phyloP scores from a whole-genome alignment of 2,888 invertebrate genomes.

The Morpho achilles region DNA sequence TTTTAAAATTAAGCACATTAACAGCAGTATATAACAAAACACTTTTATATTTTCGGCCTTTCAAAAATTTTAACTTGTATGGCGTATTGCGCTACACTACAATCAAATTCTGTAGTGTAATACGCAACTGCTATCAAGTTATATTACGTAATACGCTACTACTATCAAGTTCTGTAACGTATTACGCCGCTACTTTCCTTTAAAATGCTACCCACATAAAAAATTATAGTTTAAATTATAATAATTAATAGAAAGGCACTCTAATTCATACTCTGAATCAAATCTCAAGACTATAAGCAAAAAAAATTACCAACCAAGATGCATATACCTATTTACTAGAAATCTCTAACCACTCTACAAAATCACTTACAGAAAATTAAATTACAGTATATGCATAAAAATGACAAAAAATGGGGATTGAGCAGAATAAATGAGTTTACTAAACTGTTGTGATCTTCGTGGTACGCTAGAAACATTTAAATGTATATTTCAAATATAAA shows the following conservation, averaged over 20 bases:
- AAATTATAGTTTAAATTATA: neutral
- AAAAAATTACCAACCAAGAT: slow-evolving; percentile 10
- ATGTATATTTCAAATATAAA: slow-evolving; percentile 10
- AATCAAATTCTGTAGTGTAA: too few species aligned
- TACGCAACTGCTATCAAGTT: too few species aligned
- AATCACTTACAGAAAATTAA: neutral
- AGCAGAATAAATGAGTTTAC: slow-evolving; percentile 76
- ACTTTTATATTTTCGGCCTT: too few species aligned
- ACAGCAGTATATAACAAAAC: too few species aligned
- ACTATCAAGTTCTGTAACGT: too few species aligned
- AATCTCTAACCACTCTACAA: slow-evolving; percentile 1
- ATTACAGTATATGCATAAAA: slow-evolving; percentile 33
- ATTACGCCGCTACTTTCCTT: too few species aligned
- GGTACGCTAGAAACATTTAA: neutral
- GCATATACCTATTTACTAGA: slow-evolving; percentile 6
- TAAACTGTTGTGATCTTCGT: slow-evolving; percentile 40
- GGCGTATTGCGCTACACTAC: too few species aligned
- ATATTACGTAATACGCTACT: too few species aligned
- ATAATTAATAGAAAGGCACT: neutral
- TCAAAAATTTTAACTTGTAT: too few species aligned
- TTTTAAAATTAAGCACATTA: too few species aligned
- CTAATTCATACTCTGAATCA: neutral
- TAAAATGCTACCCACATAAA: too few species aligned
- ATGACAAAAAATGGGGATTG: slow-evolving; percentile 70
- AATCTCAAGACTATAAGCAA: neutral